Conservation (phyloP, 2,797 vertebrate genomes). For the Sebastes reedi region DNA sequence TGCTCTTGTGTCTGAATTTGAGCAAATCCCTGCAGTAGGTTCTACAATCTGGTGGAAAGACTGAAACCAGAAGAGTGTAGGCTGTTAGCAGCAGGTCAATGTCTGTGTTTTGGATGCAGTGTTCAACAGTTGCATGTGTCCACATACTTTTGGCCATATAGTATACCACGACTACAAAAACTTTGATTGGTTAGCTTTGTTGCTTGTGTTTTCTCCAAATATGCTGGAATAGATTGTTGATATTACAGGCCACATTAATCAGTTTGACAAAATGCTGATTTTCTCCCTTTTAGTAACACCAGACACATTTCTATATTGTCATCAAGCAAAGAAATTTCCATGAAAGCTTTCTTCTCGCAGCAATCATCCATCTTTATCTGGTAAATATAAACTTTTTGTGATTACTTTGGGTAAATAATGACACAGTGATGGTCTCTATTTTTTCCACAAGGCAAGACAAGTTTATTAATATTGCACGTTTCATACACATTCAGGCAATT, state of each 20-base stretch:
- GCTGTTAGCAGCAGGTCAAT: not conserved
- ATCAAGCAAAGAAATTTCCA: not conserved
- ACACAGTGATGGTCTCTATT: not conserved
- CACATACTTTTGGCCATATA: not conserved
- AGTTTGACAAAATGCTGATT: not conserved
- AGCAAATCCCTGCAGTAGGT: too few relatives aligned
- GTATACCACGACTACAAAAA: not conserved
- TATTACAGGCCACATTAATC: not conserved
- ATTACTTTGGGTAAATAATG: not conserved
- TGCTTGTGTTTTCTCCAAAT: not conserved
- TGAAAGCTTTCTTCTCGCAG: not conserved
- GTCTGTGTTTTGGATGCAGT: not conserved
- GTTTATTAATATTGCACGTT: not conserved
- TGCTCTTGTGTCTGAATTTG: not conserved
- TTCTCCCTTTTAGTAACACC: not conserved
- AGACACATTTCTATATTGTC: not conserved
- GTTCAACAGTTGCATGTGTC: not conserved
- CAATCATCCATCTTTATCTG: not conserved
- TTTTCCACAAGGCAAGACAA: not conserved
- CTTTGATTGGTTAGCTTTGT: not conserved
- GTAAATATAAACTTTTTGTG: not conserved
- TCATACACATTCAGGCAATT: not conserved
- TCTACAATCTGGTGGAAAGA: not conserved
- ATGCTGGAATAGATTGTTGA: not conserved
- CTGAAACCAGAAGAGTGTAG: not conserved